phyloP scores from a whole-genome alignment of 2,113 vertebrate species.

The Ramphastos sulfuratus region DNA sequence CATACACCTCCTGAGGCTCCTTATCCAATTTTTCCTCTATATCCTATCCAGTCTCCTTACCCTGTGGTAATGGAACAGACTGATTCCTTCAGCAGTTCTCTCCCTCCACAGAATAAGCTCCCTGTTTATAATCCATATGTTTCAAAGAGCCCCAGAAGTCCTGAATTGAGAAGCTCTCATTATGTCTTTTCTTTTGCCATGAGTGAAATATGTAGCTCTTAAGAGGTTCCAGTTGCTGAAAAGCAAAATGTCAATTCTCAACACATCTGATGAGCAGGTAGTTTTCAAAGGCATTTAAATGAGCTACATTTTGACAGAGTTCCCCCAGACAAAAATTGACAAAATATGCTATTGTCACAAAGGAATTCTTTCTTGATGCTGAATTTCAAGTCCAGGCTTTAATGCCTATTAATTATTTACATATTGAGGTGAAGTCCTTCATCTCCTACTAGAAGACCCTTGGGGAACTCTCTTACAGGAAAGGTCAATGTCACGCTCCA shows the following conservation, averaged over 20 bases:
- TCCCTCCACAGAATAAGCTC: neutral
- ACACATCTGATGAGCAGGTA: neutral
- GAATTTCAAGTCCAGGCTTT: neutral
- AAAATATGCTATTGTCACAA: neutral
- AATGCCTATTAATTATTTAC: neutral
- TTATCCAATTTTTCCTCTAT: neutral
- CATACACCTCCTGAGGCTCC: neutral
- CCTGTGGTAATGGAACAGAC: neutral
- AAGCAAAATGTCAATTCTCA: neutral
- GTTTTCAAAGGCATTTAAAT: neutral
- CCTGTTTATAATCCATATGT: neutral
- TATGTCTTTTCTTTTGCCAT: neutral
- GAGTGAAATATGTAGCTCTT: neutral
- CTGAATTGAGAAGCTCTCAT: neutral
- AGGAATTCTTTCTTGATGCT: neutral
- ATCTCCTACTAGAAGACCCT: neutral
- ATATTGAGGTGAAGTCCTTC: neutral
- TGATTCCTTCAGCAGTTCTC: neutral
- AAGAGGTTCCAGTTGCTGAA: neutral
- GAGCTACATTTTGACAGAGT: neutral
- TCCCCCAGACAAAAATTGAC: neutral
- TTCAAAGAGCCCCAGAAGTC: neutral
- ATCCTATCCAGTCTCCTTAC: neutral
- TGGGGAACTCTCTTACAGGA: neutral
- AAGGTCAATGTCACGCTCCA: neutral